Evolutionary conservation across 1,140 invertebrate genomes (phyloP).

Genomic region (Hylaeus anthracinus): DNA sequence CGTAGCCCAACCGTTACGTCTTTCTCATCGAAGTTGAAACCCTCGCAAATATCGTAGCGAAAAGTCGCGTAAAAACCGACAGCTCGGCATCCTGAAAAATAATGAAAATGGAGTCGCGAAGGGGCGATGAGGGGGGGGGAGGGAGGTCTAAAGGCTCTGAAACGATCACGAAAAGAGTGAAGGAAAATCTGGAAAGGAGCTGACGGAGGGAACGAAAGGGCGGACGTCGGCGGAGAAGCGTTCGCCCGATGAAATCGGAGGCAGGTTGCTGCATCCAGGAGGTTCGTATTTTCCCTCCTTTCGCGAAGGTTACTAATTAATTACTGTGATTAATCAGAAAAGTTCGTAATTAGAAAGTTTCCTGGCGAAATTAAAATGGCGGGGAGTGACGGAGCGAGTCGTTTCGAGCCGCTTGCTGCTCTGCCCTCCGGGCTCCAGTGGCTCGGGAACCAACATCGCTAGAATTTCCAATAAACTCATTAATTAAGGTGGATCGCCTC

Average conservation of each 20-base stretch:
- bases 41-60: background rate
- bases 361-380: constrained; percentile 81
- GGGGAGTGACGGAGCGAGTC: constrained; percentile 74
- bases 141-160: constrained; percentile 3
- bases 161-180: constrained; percentile 17
- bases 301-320: constrained; percentile 78
- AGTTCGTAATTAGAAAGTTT: constrained; percentile 83
- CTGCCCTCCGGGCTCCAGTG: constrained; percentile 49
- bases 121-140: background rate
- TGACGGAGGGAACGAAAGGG: background rate
- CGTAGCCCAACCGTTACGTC: background rate
- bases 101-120: constrained; percentile 21
- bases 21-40: background rate
- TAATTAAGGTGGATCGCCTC: constrained; percentile 80
- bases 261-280: constrained; percentile 56
- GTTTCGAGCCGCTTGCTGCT: constrained; percentile 50
- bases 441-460: constrained; percentile 58
- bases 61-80: constrained; percentile 31
- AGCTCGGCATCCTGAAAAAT: constrained; percentile 19
- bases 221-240: background rate
- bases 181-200: constrained; percentile 40
- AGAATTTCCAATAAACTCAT: constrained; percentile 80
- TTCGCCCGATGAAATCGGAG: constrained; percentile 44
- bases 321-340: constrained; percentile 83
- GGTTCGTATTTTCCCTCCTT: constrained; percentile 68